phyloP scores from a whole-genome alignment of 1,140 invertebrate genomes.

The Microplitis mediator region DNA sequence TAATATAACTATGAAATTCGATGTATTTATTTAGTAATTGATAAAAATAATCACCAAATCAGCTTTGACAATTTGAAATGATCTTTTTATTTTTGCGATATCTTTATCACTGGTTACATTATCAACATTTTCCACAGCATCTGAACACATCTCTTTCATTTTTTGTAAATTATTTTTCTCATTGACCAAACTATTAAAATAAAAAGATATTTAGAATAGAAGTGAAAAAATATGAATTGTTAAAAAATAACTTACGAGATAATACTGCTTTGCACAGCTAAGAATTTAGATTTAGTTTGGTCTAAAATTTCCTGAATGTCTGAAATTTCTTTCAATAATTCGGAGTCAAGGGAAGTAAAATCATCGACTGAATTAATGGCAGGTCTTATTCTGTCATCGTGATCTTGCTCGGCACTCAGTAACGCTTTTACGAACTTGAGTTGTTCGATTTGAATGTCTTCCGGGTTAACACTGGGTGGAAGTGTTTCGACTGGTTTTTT shows the following conservation, averaged over 20 bases:
- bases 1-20: neutral
- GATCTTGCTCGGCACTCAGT: conserved; percentile 26
- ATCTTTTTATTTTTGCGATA: conserved; percentile 17
- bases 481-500: conserved; percentile 38
- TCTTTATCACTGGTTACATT: conserved; percentile 36
- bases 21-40: neutral
- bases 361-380: conserved; percentile 42
- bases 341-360: conserved; percentile 30
- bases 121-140: conserved; percentile 22
- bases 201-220: conserved; percentile 7
- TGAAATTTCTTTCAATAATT: conserved; percentile 36
- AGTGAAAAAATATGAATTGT: too few species aligned
- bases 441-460: conserved; percentile 40
- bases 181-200: conserved; percentile 41
- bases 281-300: conserved; percentile 22
- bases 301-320: conserved; percentile 23
- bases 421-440: conserved; percentile 34
- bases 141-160: conserved; percentile 43
- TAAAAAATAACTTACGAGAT: conserved; percentile 34
- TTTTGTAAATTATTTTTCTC: conserved; percentile 40
- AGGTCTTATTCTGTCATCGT: conserved; percentile 41
- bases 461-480: neutral
- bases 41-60: conserved; percentile 45
- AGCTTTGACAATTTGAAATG: conserved; percentile 41
- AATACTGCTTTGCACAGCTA: conserved; percentile 34